Conservation (phyloP, 2,113 vertebrate species). For the Seriola quinqueradiata region DNA sequence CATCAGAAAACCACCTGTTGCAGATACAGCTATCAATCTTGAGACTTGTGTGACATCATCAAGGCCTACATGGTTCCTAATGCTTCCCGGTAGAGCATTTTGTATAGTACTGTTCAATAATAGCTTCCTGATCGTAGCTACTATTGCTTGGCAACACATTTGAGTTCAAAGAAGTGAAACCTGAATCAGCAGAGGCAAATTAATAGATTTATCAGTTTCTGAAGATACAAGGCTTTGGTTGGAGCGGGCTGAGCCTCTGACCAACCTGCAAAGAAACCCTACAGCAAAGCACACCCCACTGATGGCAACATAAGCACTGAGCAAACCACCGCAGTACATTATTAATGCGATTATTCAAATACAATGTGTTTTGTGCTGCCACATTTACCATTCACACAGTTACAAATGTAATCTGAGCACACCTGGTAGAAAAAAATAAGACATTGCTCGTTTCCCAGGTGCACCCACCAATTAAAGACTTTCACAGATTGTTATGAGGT, state of each 20-base stretch:
- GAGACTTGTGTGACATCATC: conserved; percentile 6
- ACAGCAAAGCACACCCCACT: conserved; percentile 32
- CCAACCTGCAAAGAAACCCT: conserved; percentile 32
- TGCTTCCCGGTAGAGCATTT: background rate
- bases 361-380: conserved; percentile 38
- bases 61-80: conserved; percentile 22
- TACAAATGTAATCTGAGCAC: conserved; percentile 38
- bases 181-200: conserved; percentile 14
- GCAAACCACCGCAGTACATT: conserved; percentile 35
- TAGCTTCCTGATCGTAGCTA: conserved; percentile 2
- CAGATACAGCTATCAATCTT: conserved; percentile 10
- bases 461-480: conserved; percentile 21
- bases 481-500: conserved; percentile 44
- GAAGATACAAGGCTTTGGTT: conserved; percentile 41
- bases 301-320: conserved; percentile 24
- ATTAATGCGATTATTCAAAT: conserved; percentile 41
- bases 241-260: conserved; percentile 31
- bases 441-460: conserved; percentile 14
- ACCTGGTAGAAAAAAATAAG: conserved; percentile 19
- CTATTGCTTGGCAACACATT: conserved; percentile 40
- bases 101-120: background rate
- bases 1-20: conserved; percentile 35
- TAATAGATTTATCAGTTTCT: conserved; percentile 6
- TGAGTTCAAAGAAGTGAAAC: conserved; percentile 22
- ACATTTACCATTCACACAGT: conserved; percentile 21